Base-by-base conservation (phyloP, 2,797 vertebrate species). In the Phataginus tricuspis region DNA sequence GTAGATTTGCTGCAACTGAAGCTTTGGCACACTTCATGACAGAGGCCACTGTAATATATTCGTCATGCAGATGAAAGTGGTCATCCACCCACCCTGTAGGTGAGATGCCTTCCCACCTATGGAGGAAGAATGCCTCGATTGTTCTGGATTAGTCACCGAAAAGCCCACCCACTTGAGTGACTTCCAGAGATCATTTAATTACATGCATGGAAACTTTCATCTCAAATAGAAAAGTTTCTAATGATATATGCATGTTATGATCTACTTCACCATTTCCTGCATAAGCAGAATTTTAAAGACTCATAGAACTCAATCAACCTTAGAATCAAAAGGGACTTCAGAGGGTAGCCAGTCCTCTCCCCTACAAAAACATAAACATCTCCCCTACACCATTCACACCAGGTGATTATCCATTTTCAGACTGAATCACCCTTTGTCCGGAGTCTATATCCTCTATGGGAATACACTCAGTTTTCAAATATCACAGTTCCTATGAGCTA, bases 311-410 rank as follows among this genome's bases (percentile, higher is more conserved):
- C 55, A 89, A 42, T 77, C 49, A 9, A 37, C 34, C 59, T 71
- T 25, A 39, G 19, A 74, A 25, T 16, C 79, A 21, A 66, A 88
- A 64, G 3, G 19, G 13, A n/a, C 7, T 21, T 31, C 25, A 31
- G 7, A 25, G 18, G 2, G 23, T 11, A 15, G 14, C 15, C 29
- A 49, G 29, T 8, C 15, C 9, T 21, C 31, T 13, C 19, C 37
- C 2, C 13, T 11, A 4, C 2, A 7, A 25, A 45, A 59, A 45
- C 14, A 68, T 0, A 72, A 1, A 57, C 34, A 39, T 9, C 37
- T 74, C 12, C 29, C 2, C 15, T 27, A 7, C 18, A 18, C 31
- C 4, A 8, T 10, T 72, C 42, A 55, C 0, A 2, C 3, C 25
- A 27, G 18, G 29, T 15, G 21, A 4, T 2, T 53, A 49, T 10